A percentile compares a stretch with the other conserved stretches of the same genome.
Conservation (phyloP, 2,113 vertebrate species). For the Apaloderma vittatum region DNA sequence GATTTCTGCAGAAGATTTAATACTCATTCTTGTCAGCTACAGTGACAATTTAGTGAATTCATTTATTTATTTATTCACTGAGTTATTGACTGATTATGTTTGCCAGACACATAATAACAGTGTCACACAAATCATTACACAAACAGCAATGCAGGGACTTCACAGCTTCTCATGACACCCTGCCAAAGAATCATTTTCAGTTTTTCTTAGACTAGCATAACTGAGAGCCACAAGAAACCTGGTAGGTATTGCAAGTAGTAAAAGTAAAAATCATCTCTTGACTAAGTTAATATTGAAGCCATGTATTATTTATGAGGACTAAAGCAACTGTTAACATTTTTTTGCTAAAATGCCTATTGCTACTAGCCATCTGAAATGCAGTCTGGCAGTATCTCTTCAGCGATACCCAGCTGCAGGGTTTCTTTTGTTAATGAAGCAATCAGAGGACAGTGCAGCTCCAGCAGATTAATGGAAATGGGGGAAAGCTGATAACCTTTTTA, state of each 20-base stretch:
- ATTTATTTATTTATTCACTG: too few relatives aligned
- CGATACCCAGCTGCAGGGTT: not conserved
- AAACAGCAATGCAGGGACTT: too few relatives aligned
- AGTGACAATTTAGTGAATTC: too few relatives aligned
- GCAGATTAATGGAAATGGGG: not conserved
- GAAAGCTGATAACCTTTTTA: not conserved
- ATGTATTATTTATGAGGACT: not conserved
- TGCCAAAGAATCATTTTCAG: too few relatives aligned
- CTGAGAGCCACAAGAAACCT: not conserved
- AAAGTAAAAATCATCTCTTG: not conserved
- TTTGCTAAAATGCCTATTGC: not conserved
- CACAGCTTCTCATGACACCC: too few relatives aligned
- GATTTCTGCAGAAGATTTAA: too few relatives aligned
- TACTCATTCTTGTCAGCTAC: too few relatives aligned
- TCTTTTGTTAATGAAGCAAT: not conserved
- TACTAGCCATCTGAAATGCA: not conserved
- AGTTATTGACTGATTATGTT: too few relatives aligned
- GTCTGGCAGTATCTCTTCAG: not conserved
- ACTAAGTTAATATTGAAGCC: not conserved
- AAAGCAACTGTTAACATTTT: not conserved
- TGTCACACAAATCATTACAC: too few relatives aligned
- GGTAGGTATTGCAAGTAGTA: not conserved
- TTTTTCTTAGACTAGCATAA: not conserved
- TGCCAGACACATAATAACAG: too few relatives aligned
- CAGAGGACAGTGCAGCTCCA: not conserved